phyloP scores from a whole-genome alignment of 2,113 vertebrate species.

The Peromyscus maniculatus region DNA sequence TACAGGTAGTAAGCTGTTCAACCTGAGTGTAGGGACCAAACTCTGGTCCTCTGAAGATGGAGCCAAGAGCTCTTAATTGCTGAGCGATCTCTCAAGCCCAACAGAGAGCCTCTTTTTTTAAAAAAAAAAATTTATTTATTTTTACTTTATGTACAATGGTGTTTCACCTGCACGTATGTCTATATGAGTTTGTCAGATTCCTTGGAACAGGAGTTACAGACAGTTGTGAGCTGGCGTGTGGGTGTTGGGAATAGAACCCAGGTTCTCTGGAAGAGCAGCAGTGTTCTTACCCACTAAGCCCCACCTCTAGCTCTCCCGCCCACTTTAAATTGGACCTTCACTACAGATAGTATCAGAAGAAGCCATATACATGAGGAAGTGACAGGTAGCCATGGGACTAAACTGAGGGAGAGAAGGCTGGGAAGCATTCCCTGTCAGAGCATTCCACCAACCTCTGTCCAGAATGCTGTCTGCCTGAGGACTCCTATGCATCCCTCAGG shows the following conservation, averaged over 20 bases:
- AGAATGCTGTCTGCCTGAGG: conserved; percentile 11
- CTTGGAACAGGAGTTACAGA: background rate
- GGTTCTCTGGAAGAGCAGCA: background rate
- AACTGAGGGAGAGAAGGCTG: background rate
- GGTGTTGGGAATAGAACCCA: background rate
- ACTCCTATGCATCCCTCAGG: conserved; percentile 17
- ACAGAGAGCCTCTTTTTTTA: background rate
- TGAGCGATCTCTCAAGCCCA: background rate
- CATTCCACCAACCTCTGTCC: background rate
- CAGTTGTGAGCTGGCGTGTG: background rate
- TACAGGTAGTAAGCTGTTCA: background rate
- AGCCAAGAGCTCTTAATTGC: background rate
- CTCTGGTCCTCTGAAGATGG: background rate
- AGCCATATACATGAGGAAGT: background rate
- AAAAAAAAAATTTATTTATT: background rate
- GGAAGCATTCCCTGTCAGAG: background rate
- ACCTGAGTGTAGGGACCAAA: background rate
- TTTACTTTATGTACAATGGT: no score
- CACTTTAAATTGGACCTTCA: background rate
- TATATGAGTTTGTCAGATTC: no score
- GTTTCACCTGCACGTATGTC: no score
- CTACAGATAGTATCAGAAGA: background rate
- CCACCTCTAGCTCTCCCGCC: background rate
- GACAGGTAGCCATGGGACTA: background rate
- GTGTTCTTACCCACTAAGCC: background rate